A percentile compares a stretch with the other conserved stretches of the same genome.
Conservation (phyloP, 2,888 invertebrate species). For the Eristalis intricaria region DNA sequence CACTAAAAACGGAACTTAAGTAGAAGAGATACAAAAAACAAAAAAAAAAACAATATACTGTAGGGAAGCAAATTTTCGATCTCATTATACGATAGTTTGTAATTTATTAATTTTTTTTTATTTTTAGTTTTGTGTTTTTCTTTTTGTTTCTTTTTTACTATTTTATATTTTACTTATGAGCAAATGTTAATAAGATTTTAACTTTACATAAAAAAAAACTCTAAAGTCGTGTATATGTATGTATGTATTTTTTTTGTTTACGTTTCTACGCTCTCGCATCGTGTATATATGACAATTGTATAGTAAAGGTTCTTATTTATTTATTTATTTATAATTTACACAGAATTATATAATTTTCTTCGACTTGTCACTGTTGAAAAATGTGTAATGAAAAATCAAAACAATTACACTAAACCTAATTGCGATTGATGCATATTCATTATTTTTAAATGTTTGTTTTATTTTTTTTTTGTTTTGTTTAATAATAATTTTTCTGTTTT, state of each 20-base stretch:
- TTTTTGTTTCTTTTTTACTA: conserved; percentile 10
- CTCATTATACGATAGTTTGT: background rate
- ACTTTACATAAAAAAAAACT: conserved; percentile 38
- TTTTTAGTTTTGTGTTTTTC: conserved; percentile 3
- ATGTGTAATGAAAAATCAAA: conserved; percentile 10
- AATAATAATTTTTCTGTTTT: background rate
- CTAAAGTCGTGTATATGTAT: conserved; percentile 50
- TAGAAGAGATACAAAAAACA: conserved; percentile 9
- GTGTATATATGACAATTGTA: conserved; percentile 36
- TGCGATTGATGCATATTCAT: conserved; percentile 29
- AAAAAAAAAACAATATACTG: conserved; percentile 5
- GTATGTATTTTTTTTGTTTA: conserved; percentile 19
- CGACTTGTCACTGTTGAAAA: background rate
- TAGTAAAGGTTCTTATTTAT: conserved; percentile 23
- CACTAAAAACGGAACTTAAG: background rate
- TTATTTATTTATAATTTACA: conserved; percentile 24
- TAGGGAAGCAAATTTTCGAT: conserved; percentile 43
- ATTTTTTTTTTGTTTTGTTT: background rate
- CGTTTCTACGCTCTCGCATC: conserved; percentile 31
- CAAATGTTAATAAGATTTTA: conserved; percentile 13
- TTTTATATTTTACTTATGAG: conserved; percentile 38
- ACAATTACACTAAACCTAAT: conserved; percentile 54
- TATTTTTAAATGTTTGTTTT: background rate
- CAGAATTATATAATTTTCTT: conserved; percentile 11
- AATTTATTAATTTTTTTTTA: background rate